Percentiles rank a stretch among this genome's conserved stretches.
Conservation (phyloP, 1,140 invertebrate genomes). For the Brachionus plicatilis region DNA sequence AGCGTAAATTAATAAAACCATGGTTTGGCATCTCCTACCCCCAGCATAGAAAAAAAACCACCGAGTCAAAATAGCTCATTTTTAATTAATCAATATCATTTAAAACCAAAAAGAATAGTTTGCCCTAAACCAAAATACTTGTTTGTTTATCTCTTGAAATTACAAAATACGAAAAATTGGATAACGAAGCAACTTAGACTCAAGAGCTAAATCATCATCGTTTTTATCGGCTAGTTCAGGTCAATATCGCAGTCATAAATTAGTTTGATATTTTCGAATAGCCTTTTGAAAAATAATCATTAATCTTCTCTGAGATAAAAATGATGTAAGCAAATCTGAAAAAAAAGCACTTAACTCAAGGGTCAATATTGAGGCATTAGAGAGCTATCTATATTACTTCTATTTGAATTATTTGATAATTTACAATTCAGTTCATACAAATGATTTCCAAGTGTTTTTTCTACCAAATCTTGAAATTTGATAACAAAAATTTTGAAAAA, state of each 20-base stretch:
- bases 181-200: background rate
- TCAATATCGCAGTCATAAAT: conserved; percentile 8
- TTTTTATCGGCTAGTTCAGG: conserved; percentile 6
- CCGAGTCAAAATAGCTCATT: background rate
- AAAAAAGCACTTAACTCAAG: conserved; percentile 8
- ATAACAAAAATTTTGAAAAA: background rate
- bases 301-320: background rate
- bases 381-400: background rate
- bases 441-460: background rate
- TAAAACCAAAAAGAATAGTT: background rate
- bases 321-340: background rate
- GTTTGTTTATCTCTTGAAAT: background rate
- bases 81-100: conserved; percentile 31
- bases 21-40: background rate
- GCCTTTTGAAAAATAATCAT: conserved; percentile 1
- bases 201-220: conserved; percentile 14
- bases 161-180: conserved; percentile 17
- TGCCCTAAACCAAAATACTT: background rate
- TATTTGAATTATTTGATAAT: background rate
- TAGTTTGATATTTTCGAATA: conserved; percentile 31
- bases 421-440: background rate
- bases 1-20: background rate
- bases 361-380: background rate
- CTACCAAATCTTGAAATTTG: background rate
- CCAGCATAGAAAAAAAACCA: background rate